phyloP scores from a whole-genome alignment of 2,113 vertebrate genomes.

The Macroglossus sobrinus region DNA sequence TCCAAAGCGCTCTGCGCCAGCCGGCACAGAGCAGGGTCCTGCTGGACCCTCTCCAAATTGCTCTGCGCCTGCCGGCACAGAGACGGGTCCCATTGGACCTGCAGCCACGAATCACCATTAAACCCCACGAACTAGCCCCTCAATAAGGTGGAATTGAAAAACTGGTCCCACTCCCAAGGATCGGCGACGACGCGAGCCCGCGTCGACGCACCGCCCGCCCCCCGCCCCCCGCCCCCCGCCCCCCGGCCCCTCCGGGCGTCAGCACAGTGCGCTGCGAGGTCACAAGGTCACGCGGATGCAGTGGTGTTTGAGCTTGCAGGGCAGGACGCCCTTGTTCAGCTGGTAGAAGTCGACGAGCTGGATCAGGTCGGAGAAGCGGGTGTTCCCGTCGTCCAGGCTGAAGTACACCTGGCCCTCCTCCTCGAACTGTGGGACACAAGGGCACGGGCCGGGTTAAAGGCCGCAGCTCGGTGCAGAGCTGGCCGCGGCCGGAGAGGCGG shows the following conservation, averaged over 20 bases:
- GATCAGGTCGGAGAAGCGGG: slow-evolving; percentile 98
- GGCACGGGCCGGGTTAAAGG: slow-evolving; percentile 21
- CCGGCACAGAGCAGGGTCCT: too few species aligned
- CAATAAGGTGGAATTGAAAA: slow-evolving; percentile 76
- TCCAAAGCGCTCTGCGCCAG: too few species aligned
- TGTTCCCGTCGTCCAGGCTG: slow-evolving; percentile 97
- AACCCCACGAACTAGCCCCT: slow-evolving; percentile 78
- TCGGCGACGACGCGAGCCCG: slow-evolving; percentile 52
- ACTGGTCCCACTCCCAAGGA: slow-evolving; percentile 74
- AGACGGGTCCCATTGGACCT: slow-evolving; percentile 69
- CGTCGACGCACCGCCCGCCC: too few species aligned
- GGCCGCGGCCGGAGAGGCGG: too few species aligned
- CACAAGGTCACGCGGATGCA: slow-evolving; percentile 99
- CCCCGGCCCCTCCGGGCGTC: slow-evolving; percentile 76
- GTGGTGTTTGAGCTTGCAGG: slow-evolving; percentile 98
- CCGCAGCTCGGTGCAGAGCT: accelerated
- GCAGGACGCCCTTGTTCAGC: slow-evolving; percentile 98
- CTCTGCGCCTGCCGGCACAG: too few species aligned
- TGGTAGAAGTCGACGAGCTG: slow-evolving; percentile 99
- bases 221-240: slow-evolving; percentile 27
- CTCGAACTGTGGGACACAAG: slow-evolving; percentile 88
- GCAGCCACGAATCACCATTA: slow-evolving; percentile 71
- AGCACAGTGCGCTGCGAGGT: slow-evolving; percentile 78
- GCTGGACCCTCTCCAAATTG: too few species aligned
- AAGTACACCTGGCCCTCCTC: slow-evolving; percentile 97